Evolutionary conservation across 1,140 invertebrate species (phyloP), one percentile per base, ranked within the genome.

Genomic region (honey bee (Apis mellifera)): DNA sequence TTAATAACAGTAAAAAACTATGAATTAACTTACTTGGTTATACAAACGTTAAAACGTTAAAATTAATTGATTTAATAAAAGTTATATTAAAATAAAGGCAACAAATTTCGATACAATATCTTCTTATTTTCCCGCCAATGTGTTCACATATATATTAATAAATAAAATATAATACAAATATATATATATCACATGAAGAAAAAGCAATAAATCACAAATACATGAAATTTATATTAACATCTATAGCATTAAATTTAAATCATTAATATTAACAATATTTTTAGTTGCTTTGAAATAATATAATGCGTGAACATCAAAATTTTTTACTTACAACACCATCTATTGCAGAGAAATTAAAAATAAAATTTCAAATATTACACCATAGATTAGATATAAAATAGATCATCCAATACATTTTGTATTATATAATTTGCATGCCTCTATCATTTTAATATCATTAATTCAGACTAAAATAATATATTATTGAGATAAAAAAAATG

Each of bases 111-210:
- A 19, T 19, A 55, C 23, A 62, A 15, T 82, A 42, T 50, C 65
- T 82, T 76, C 74, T 69, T 71, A 71, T 78, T 77, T n/a, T 82
- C 81, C 81, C 81, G 81, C 74, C 75, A 82, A 82, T 64, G 17
- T 23, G 13, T 65, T 2, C 65, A 57, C 21, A 9, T 9, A 78
- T n/a, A 62, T n/a, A 71, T 17, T 1, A 26, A 74, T n/a, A 77
- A 13, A 17, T 21, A n/a, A 62, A 60, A 50, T 19, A 48, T 9
- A 52, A 54, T n/a, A 21, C 13, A 32, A 9, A 66, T 26, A 48
- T 26, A 48, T 17, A 42, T 0, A 42, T 21, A 42, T 26, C 23
- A 19, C 57, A 21, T 23, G 9, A 7, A 15, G 50, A 55, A 50
- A 0, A 12, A 23, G n/a, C 11, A 23, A 48, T 54, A 42, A 48